Conservation (phyloP, 2,888 invertebrate genomes). For the Caenorhabditis sp. region DNA sequence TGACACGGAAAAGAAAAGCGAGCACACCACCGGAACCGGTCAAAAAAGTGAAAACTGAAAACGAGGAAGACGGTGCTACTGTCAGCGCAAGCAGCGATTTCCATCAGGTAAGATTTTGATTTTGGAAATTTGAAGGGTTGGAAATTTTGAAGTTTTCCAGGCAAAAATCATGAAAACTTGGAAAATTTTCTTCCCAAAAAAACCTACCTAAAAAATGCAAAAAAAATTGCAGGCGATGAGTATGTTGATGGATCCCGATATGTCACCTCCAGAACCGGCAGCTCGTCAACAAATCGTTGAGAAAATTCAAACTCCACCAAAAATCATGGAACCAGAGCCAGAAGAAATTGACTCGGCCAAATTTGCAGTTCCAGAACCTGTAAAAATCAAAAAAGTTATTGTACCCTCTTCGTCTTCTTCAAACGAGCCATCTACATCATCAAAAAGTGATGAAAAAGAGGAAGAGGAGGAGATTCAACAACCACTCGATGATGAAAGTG, state of each 20-base stretch:
- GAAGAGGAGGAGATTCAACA: constrained; percentile 4
- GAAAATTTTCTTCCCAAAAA: no score
- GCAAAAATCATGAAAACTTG: no score
- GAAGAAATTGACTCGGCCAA: background rate
- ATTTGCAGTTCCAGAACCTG: no score
- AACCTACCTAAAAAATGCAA: no score
- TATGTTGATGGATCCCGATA: constrained; percentile 6
- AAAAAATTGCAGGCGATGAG: background rate
- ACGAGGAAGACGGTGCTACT: background rate
- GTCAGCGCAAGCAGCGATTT: constrained; percentile 7
- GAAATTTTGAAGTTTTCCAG: no score
- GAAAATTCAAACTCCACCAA: background rate
- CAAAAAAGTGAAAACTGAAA: background rate
- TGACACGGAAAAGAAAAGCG: background rate
- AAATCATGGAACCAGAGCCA: constrained; percentile 6
- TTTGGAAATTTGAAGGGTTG: background rate
- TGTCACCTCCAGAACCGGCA: background rate
- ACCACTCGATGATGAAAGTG: constrained; percentile 42
- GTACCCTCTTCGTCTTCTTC: no score
- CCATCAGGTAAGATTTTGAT: constrained; percentile 1
- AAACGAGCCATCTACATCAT: background rate
- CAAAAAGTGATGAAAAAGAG: background rate
- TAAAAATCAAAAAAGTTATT: no score
- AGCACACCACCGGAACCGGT: background rate
- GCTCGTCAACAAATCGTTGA: background rate